Evolutionary conservation across 2,113 vertebrate species (phyloP), one percentile per base, ranked within the genome.

Genomic region (Coptodon bakossiorum): DNA sequence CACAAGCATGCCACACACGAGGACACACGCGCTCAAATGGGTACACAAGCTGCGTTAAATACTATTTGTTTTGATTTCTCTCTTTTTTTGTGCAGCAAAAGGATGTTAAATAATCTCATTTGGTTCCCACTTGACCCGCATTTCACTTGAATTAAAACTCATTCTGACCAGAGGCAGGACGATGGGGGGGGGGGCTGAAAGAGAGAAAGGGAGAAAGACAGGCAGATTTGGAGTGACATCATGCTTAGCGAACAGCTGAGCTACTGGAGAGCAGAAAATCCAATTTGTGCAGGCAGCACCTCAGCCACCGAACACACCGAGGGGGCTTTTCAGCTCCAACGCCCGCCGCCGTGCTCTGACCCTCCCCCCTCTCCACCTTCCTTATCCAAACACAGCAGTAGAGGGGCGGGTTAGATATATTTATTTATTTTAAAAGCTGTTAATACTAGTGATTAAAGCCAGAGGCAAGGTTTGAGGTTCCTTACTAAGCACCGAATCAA

Each of bases 371-470:
- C 57, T 14, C 82, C 85, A 19, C 16, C 73, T 59, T 43, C 45
- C 17, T 59, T 6, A 40, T 82, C 40, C 78, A 84, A 66, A 89
- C 79, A 40, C 57, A 31, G 56, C 54, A 61, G 66, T 2, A 16
- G 43, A 53, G 52, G 53, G 59, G 57, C 9, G 45, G 34, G 63
- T 43, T 48, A 59, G 71, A 16, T 38, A 22, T 68, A 13, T 40
- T 40, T 5, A 22, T 66, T 66, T 73, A 80, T 88, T 90, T 85
- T 52, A 76, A 63, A 95, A 93, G 94, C 93, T 87, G 89, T 94
- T 94, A 94, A 93, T 91, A 71, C 85, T 45, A 34, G 89, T 91
- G 92, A 94, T 93, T 94, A 93, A 83, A 91, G 79, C 71, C 82
- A 24, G 73, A 82, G 89, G 86, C 82, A 66, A 89, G 61, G 90